Evolutionary conservation across 2,888 invertebrate genomes (phyloP), one percentile per base, ranked within the genome.

Genomic region (Dendrolimus pini): DNA sequence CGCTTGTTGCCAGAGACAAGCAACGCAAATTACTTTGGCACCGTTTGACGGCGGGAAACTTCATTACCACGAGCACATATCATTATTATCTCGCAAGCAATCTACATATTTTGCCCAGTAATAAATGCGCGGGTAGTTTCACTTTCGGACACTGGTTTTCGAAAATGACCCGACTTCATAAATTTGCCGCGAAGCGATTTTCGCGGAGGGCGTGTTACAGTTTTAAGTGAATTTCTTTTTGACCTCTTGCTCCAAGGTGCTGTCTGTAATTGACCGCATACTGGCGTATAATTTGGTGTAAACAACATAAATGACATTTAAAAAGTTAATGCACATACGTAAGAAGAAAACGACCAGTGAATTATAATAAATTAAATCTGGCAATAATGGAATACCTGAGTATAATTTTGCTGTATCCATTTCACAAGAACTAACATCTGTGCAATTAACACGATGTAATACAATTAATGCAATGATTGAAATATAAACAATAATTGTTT

Each of bases 21-120:
- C 86, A 82, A 86, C 87, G 89, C 90, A 89, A 90, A 89, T 89
- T 89, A 89, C 90, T 89, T 87, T 89, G 90, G 88, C 90, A 90
- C 88, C 88, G 83, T 90, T 90, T 90, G 90, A 90, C 89, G 85
- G 85, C 89, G 87, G 89, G 89, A 89, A 90, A 90, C 89, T 90
- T 90, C 90, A 89, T 90, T 90, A 89, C 89, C 89, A 89, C 86
- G 81, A 87, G 89, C 89, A 90, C 90, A 90, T 89, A 90, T 90
- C 89, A 89, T 90, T 89, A 90, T 90, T 90, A 89, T 89, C 89
- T 89, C 75, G 77, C 78, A 78, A 76, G 82, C 90, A 89, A 90
- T 90, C 90, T 90, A 89, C 90, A 89, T 89, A 89, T 89, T 90
- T 89, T 89, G 87, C 86, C 80, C 80, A 75, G 87, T 85, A 89